phyloP scores from a whole-genome alignment of 2,797 vertebrate genomes.

The Falco cherrug region DNA sequence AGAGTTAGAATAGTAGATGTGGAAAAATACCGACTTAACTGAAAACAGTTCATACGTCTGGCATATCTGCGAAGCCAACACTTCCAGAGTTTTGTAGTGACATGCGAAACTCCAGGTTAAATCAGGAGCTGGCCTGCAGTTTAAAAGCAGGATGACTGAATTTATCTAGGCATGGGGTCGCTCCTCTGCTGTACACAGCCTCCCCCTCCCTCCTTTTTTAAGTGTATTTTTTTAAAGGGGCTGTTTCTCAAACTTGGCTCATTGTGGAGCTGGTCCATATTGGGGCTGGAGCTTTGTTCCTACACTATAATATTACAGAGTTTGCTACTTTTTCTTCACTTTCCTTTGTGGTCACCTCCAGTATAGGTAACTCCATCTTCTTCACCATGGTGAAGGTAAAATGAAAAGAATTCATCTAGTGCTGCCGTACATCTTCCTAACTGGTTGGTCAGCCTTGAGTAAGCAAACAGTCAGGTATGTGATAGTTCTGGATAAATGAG shows the following conservation, averaged over 20 bases:
- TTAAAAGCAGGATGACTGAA: neutral
- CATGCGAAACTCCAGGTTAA: neutral
- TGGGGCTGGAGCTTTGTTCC: neutral
- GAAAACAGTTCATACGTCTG: neutral
- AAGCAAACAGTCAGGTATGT: neutral
- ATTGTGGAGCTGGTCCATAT: neutral
- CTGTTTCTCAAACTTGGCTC: neutral
- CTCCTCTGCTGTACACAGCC: neutral
- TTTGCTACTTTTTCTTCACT: neutral
- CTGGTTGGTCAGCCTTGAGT: neutral
- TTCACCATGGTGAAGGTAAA: neutral
- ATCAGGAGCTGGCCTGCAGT: neutral
- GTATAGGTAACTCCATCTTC: neutral
- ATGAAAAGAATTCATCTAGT: neutral
- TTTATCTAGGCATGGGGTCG: neutral
- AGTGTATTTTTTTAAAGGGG: neutral
- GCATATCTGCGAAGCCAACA: slow-evolving; percentile 10
- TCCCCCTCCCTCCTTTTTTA: neutral
- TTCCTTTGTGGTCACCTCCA: neutral
- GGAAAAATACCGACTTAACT: slow-evolving; percentile 58
- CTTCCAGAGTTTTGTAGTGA: neutral
- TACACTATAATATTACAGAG: neutral
- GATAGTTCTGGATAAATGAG: neutral
- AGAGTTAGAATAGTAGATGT: slow-evolving; percentile 42
- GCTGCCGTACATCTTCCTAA: neutral